Base-by-base conservation (phyloP, 2,113 vertebrate species). In the Scartelaos histophorus region DNA sequence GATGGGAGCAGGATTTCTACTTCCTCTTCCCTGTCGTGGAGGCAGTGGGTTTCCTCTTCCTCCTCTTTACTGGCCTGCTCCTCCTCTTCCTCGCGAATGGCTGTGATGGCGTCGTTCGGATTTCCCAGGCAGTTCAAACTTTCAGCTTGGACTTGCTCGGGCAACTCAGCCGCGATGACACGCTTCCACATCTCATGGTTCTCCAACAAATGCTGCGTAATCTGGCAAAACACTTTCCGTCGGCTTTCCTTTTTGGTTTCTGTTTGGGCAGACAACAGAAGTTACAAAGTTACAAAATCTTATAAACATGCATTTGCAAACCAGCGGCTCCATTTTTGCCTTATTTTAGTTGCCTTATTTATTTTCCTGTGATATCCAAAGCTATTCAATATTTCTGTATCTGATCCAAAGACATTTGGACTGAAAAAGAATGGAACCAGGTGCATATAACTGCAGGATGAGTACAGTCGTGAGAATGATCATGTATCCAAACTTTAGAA, bases 131-230 rank as follows among this genome's bases (percentile, higher is more conserved):
- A 46, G 56, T 91, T 78, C 0, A 75, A 83, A 58, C 93, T 95
- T 67, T 94, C 84, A 62, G 81, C 89, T 76, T 90, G 90, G 47
- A 87, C 88, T 9, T 85, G 70, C 45, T 92, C 90, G 49, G 74
- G 71, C 54, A 57, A 83, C 53, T 97, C 97, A 0, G 94, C 91
- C 35, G 95, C 93, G 0, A 97, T 95, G 69, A 96, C 94, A 58
- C 95, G 92, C 90, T 97, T 96, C 97, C 97, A 98, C 97, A 98
- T 98, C 75, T 95, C 93, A 67, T 98, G 97, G 90, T 98, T 98
- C 87, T 98, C 95, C 73, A 97, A 84, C 70, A 98, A 90, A 77
- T 98, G 96, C 80, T 97, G 95, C 13, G 95, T 97, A 83, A 98
- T 97, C 90, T 96, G 96, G 82, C 96, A 98, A 89, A 95, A 96